Percentiles rank a stretch among this genome's conserved stretches.
These are phyloP conservation scores for Lysiphlebus fabarum DNA, from an alignment of 1,140 invertebrate species.

Conservation along the genomic window DNA sequence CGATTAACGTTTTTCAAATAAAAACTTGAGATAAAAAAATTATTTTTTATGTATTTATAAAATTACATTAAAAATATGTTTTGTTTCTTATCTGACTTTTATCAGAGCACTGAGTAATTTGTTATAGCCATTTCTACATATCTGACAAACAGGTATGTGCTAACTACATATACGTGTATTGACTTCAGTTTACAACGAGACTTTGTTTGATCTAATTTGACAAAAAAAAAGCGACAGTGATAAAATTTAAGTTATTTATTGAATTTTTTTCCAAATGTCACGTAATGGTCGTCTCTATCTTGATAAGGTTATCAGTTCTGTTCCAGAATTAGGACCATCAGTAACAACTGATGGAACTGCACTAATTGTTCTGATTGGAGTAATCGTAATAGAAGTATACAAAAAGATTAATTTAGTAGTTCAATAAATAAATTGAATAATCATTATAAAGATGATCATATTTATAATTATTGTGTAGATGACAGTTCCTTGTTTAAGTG, in stretches of 20 bases:
- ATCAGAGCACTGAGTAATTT: no score
- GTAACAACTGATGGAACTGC: constrained; percentile 61
- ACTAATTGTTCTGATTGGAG: constrained; percentile 61
- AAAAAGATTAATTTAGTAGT: neutral
- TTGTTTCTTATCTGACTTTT: no score
- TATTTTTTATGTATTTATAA: no score
- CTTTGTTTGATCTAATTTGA: no score
- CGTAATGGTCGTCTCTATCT: constrained; percentile 50
- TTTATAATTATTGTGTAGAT: constrained; percentile 34
- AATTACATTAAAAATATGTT: no score
- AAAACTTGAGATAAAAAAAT: no score
- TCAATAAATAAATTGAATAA: neutral
- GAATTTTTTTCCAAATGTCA: constrained; percentile 37
- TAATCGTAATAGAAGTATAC: constrained; percentile 36
- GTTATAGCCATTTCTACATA: no score
- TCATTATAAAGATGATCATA: neutral
- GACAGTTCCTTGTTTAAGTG: constrained; percentile 56
- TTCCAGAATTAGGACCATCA: constrained; percentile 63
- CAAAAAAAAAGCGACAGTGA: neutral
- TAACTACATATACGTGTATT: no score
- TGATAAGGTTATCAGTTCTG: constrained; percentile 59
- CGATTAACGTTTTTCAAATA: no score
- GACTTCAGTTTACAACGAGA: no score
- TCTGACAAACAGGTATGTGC: no score
- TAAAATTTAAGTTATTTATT: neutral